Base-by-base conservation (phyloP, 2,888 invertebrate genomes). In the Nomada lathburiana region DNA sequence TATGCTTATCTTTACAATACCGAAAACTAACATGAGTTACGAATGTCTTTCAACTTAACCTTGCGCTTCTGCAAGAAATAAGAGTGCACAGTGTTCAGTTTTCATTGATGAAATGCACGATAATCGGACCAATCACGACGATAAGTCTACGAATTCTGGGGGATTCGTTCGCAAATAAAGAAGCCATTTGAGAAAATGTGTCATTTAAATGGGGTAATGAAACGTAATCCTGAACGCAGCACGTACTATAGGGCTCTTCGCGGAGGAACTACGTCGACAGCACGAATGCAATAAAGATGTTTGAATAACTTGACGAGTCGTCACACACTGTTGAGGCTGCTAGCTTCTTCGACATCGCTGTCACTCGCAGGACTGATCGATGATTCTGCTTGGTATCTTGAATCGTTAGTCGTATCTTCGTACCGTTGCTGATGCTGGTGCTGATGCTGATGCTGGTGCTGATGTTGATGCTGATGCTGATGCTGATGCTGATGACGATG, bases 281-380 rank as follows among this genome's bases (percentile, higher is more conserved):
- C 47, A 11, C 47, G 47, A 47, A 13, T 47, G 47, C 13, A 11
- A 16, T 47, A 47, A 47, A 11, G 47, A 2, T 2, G 44, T 57
- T 57, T n/a, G 23, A 42, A 26, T 13, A 9, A 18, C 0, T n/a
- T 23, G 47, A 29, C 52, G 29, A n/a, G 47, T 26, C 52, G 77
- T 92, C 91, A 93, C 89, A 90, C 92, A 84, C 90, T 93, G 83
- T 93, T 92, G 44, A 92, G 90, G 71, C 92, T 92, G 74, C 92
- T 92, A 10, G 87, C 85, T 63, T 92, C 89, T 44, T 90, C 90
- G n/a, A 23, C 78, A 20, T 89, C 89, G 79, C 91, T 89, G 26
- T 90, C 92, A 81, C 89, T 93, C 69, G 90, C 86, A n/a, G 93
- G 92, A 80, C 92, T 92, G 1, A 16, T 44, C 59, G 93, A 90